Evolutionary conservation across 2,797 vertebrate species (phyloP), one percentile per base, ranked within the genome.

Genomic region (Furcifer pardalis): DNA sequence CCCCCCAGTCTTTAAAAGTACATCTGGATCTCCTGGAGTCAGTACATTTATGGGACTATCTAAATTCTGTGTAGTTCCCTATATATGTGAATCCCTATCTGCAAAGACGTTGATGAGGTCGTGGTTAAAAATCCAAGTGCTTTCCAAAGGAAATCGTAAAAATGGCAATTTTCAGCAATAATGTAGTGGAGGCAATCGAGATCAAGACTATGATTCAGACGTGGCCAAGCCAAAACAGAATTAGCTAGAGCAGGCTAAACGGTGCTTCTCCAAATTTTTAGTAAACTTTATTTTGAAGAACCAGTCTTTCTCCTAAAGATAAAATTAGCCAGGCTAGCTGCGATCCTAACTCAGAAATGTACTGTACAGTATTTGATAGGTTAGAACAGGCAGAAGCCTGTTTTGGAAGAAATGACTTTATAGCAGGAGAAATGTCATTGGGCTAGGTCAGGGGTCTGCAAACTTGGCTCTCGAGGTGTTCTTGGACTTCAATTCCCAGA

Each of bases 1-100:
- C n/a, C 32, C 2, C 32, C 17, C 23, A 79, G 15, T 2, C 27
- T 42, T 30, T 4, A 10, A 35, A 10, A 37, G 32, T 21, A 19
- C 44, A 44, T 5, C 12, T 40, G 21, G 3, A 30, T 42, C 42
- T 30, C 71, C 71, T 73, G 27, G 30, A 17, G 42, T 73, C 71
- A 13, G 35, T 68, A 7, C 13, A 35, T 15, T 17, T 2, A n/a
- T 32, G 5, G 13, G 12, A n/a, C 6, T 13, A n/a, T 32, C 15
- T 21, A 21, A 56, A 44, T 44, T 46, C n/a, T 66, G 12, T 35
- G 65, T 13, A 32, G 17, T 66, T 27, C 71, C 44, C 21, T 4
- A 25, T 37, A 4, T 6, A 30, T 27, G 3, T 5, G 21, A 17
- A n/a, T 2, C 13, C 1, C 5, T 19, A 21, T 21, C 3, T 9